Conservation (phyloP, 2,797 vertebrate genomes). For the Brotula barbata region DNA sequence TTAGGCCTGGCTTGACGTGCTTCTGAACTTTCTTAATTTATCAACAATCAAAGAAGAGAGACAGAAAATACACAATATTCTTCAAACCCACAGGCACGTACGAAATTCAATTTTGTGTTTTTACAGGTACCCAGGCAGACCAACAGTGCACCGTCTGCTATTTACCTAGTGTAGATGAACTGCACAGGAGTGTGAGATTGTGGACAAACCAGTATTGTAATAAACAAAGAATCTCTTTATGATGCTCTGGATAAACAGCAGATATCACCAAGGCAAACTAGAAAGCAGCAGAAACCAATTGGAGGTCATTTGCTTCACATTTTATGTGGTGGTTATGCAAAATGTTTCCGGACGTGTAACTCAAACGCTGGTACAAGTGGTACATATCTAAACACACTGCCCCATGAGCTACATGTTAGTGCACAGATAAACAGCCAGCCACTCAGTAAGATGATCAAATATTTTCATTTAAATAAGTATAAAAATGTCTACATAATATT, state of each 20-base stretch:
- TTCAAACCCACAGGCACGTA: conserved; percentile 20
- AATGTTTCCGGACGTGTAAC: neutral
- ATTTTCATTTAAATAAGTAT: conserved; percentile 53
- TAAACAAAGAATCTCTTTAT: conserved; percentile 18
- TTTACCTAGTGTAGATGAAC: conserved; percentile 1
- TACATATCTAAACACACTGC: neutral
- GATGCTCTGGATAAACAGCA: conserved; percentile 18
- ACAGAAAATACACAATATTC: conserved; percentile 8
- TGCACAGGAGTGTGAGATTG: conserved; percentile 13
- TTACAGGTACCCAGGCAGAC: conserved; percentile 42
- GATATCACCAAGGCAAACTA: conserved; percentile 8
- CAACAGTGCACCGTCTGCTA: conserved; percentile 18
- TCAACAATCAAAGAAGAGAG: conserved; percentile 10
- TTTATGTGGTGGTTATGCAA: neutral
- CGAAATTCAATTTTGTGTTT: too few species aligned
- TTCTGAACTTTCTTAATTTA: neutral
- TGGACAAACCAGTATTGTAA: conserved; percentile 5
- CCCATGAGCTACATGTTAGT: conserved; percentile 20
- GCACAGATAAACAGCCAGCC: conserved; percentile 36
- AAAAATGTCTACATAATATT: conserved; percentile 46
- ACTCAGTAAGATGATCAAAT: conserved; percentile 39
- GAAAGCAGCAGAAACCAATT: neutral
- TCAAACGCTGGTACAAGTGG: neutral
- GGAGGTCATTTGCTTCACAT: neutral
- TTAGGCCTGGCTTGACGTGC: conserved; percentile 1